These are phyloP conservation scores for Thinocorus orbignyianus DNA, from an alignment of 2,113 vertebrate species.

Conservation along the genomic window DNA sequence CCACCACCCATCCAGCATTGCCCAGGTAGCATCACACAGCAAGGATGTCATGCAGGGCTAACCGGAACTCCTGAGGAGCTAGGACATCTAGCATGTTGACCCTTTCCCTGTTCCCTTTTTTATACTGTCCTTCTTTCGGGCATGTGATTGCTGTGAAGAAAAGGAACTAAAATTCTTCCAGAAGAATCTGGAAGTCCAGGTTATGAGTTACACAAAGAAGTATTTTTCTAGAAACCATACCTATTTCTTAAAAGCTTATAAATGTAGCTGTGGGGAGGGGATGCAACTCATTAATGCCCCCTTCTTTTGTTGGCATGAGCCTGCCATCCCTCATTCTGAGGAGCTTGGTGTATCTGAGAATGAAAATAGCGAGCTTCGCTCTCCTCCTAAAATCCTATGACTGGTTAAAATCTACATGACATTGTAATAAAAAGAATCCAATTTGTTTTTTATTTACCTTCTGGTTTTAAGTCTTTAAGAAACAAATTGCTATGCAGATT, in stretches of 20 bases:
- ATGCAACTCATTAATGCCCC: background rate
- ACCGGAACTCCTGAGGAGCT: fast-evolving
- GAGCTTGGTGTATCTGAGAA: background rate
- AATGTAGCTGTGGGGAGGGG: background rate
- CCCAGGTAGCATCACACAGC: fast-evolving
- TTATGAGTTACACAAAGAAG: background rate
- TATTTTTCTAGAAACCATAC: background rate
- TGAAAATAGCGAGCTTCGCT: background rate
- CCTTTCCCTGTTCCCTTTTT: background rate
- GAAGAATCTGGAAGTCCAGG: background rate
- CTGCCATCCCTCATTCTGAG: background rate
- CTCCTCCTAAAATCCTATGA: background rate
- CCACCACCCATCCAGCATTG: fast-evolving
- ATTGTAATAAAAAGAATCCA: background rate
- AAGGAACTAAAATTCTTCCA: background rate
- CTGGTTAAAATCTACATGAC: background rate
- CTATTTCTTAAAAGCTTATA: background rate
- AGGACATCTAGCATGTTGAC: background rate
- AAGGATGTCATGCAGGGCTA: background rate
- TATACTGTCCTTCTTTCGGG: background rate
- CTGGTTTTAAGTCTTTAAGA: background rate
- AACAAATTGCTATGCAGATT: slow-evolving; percentile 1
- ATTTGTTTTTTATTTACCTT: background rate
- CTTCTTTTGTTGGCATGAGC: background rate
- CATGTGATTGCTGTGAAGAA: background rate